Conservation (phyloP, 2,113 vertebrate genomes). For the Percopsis transmontana region DNA sequence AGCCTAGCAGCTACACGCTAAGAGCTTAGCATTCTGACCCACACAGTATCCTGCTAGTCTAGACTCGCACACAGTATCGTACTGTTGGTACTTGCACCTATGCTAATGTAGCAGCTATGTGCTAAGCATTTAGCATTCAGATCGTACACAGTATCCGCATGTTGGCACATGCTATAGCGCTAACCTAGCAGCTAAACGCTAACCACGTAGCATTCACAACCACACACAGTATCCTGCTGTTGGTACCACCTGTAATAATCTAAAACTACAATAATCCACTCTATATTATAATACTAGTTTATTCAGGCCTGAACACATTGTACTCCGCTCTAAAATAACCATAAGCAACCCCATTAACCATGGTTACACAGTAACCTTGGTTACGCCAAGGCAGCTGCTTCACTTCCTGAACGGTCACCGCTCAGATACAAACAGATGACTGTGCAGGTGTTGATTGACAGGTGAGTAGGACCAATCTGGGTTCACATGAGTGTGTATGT, state of each 20-base stretch:
- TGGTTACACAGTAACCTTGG: neutral
- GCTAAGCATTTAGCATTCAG: too few species aligned
- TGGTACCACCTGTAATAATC: too few species aligned
- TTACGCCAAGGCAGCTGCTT: neutral
- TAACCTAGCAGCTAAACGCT: neutral
- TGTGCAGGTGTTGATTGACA: conserved; percentile 83
- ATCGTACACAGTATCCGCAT: neutral
- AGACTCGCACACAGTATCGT: conserved; percentile 70
- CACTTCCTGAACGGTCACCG: conserved; percentile 49
- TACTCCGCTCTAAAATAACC: too few species aligned
- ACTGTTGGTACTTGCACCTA: too few species aligned
- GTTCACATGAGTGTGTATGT: conserved; percentile 8
- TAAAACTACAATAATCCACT: too few species aligned
- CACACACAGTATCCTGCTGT: neutral
- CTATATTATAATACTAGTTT: too few species aligned
- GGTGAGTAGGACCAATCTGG: conserved; percentile 57
- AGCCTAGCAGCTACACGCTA: neutral
- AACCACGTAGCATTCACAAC: too few species aligned
- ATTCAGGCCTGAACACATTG: too few species aligned
- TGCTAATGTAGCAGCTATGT: neutral
- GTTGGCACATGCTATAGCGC: neutral
- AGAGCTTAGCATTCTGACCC: conserved; percentile 47
- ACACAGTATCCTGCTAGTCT: conserved; percentile 63
- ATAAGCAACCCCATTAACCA: too few species aligned
- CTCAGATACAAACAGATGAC: conserved; percentile 92